Percentiles rank a stretch among this genome's conserved stretches.
These are phyloP conservation scores for Lycia hirtaria DNA, from an alignment of 2,888 invertebrate genomes.

Conservation along the genomic window DNA sequence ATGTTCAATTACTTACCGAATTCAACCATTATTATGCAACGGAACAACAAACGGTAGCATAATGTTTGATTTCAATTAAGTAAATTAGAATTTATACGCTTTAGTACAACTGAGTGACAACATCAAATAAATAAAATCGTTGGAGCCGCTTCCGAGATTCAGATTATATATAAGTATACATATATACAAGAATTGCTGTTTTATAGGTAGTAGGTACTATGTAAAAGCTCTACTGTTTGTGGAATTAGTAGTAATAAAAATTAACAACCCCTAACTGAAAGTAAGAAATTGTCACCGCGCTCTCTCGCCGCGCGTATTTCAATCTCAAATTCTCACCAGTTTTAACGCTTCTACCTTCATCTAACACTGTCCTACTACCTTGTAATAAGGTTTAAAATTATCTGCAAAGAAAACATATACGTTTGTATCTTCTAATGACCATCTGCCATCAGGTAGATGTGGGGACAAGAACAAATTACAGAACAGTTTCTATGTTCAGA, in stretches of 20 bases:
- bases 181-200: too few relatives aligned
- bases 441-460: slow-evolving; percentile 48
- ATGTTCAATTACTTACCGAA: slow-evolving; percentile 3
- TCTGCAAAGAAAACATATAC: not conserved
- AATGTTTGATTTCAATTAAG: not conserved
- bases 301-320: slow-evolving; percentile 21
- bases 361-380: not conserved
- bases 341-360: not conserved
- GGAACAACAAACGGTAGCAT: not conserved
- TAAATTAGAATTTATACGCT: not conserved
- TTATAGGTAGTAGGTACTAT: too few relatives aligned
- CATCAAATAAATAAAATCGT: too few relatives aligned
- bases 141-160: too few relatives aligned
- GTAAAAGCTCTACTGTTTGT: too few relatives aligned
- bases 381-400: slow-evolving; percentile 26
- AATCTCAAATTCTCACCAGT: slow-evolving; percentile 25
- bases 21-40: slow-evolving; percentile 5
- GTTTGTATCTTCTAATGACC: slow-evolving; percentile 47
- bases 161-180: too few relatives aligned
- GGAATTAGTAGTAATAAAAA: too few relatives aligned
- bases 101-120: too few relatives aligned
- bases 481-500: too few relatives aligned
- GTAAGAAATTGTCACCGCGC: slow-evolving; percentile 12
- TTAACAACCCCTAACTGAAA: slow-evolving; percentile 14
- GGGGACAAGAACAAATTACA: slow-evolving; percentile 63